Conservation (phyloP, 1,140 invertebrate species). For the Euwallacea similis region DNA sequence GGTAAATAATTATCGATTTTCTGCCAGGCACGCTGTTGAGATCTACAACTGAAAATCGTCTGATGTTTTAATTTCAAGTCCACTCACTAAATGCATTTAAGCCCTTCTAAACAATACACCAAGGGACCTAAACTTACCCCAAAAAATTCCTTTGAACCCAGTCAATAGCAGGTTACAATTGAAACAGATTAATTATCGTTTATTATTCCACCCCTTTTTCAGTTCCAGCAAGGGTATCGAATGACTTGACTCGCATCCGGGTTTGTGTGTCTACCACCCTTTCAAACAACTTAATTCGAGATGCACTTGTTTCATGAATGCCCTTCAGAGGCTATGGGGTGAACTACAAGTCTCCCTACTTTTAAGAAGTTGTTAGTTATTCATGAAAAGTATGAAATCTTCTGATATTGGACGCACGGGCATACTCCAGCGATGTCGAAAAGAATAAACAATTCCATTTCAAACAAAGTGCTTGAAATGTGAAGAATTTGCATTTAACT, state of each 20-base stretch:
- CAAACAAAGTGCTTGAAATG: not conserved
- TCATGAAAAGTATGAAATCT: too few species aligned
- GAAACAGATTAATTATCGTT: slow-evolving; percentile 23
- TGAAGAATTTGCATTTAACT: not conserved
- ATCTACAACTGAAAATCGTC: too few species aligned
- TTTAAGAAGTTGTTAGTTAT: too few species aligned
- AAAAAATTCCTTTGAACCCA: slow-evolving; percentile 10
- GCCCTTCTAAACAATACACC: too few species aligned
- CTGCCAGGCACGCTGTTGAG: too few species aligned
- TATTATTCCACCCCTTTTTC: slow-evolving; percentile 34
- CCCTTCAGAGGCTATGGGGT: too few species aligned
- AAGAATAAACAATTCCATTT: not conserved
- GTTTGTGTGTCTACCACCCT: slow-evolving; percentile 8
- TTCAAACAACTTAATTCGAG: slow-evolving; percentile 22
- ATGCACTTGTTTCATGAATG: slow-evolving; percentile 26
- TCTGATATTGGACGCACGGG: too few species aligned
- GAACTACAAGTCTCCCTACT: too few species aligned
- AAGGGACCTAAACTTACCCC: not conserved
- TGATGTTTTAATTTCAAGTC: too few species aligned
- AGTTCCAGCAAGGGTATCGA: slow-evolving; percentile 27
- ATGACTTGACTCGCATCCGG: slow-evolving; percentile 28
- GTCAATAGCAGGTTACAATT: slow-evolving; percentile 1
- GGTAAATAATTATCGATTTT: too few species aligned
- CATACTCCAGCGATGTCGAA: too few species aligned
- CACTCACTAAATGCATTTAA: too few species aligned